Evolutionary conservation across 2,888 invertebrate species (phyloP).

Genomic region (Neoaliturus tenellus): DNA sequence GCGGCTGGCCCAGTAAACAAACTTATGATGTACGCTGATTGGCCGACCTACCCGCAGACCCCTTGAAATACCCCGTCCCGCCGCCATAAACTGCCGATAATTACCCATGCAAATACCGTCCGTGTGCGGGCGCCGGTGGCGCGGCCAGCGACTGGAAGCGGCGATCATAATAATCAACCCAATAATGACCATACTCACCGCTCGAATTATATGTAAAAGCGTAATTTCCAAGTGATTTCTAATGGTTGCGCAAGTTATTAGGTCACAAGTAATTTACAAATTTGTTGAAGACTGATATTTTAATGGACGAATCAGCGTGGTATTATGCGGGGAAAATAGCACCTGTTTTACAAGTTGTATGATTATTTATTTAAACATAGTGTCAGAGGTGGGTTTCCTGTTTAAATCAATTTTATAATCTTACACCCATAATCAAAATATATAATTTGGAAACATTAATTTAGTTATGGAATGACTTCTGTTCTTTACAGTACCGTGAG

Average conservation of each 20-base stretch:
- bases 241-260: not conserved
- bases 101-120: constrained; percentile 41
- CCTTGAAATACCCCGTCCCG: constrained; percentile 25
- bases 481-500: too few species aligned
- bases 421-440: too few species aligned
- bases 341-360: not conserved
- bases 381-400: too few species aligned
- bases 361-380: not conserved
- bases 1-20: constrained; percentile 42
- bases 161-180: not conserved
- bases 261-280: constrained; percentile 12
- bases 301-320: not conserved
- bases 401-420: too few species aligned
- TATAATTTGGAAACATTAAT: too few species aligned
- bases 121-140: constrained; percentile 44
- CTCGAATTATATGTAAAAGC: not conserved
- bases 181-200: constrained; percentile 20
- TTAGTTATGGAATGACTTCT: too few species aligned
- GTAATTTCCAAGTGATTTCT: not conserved
- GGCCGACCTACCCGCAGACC: constrained; percentile 47
- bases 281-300: not conserved
- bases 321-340: not conserved
- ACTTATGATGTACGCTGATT: constrained; percentile 47
- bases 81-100: constrained; percentile 38
- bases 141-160: not conserved